Base-by-base conservation (phyloP, 2,113 vertebrate species). In the Brienomyrus longianalis region DNA sequence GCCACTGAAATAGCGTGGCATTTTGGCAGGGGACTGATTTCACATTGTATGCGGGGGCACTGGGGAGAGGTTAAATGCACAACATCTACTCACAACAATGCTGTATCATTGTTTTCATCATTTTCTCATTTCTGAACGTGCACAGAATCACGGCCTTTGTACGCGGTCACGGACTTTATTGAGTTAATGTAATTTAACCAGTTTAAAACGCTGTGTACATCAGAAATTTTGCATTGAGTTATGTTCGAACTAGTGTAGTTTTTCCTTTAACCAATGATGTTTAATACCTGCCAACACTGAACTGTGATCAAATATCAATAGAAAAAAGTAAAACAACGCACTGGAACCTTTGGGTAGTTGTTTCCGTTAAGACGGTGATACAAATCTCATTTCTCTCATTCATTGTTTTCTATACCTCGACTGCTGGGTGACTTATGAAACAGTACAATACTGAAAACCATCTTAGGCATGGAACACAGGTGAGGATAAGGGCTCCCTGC, bases 1-100 rank as follows among this genome's bases (percentile, higher is more conserved):
- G 39, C 74, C 74, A 43, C 74, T 80, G 74, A 91, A 94, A 92
- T 92, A 92, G 92, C 93, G 89, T 96, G 96, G 91, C 95, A 94
- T 96, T 96, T 95, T 56, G 90, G 7, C 90, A 84, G 90, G 56
- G 90, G 89, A 92, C 90, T 91, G 88, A 90, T 93, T 92, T 70
- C 86, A 91, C 87, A 17, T 54, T 88, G 88, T 88, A 90, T 70
- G 54, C 52, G 66, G 27, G 27, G 23, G 84, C 89, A 92, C 15
- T 86, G 83, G 59, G 62, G 21, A 13, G 89, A 92, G 92, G 92
- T 91, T 90, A 90, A 27, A 90, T 52, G 84, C 84, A 70, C 31
- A 90, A 88, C 56, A 91, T 89, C 39, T n/a, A 54, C 31, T 83
- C 74, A 15, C 51, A 48, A 45, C 62, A 54, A 83, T 54, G 92